Percentiles rank a stretch among this genome's conserved stretches.
phyloP scores from a whole-genome alignment of 1,140 invertebrate species.

The Drosophila punjabiensis region DNA sequence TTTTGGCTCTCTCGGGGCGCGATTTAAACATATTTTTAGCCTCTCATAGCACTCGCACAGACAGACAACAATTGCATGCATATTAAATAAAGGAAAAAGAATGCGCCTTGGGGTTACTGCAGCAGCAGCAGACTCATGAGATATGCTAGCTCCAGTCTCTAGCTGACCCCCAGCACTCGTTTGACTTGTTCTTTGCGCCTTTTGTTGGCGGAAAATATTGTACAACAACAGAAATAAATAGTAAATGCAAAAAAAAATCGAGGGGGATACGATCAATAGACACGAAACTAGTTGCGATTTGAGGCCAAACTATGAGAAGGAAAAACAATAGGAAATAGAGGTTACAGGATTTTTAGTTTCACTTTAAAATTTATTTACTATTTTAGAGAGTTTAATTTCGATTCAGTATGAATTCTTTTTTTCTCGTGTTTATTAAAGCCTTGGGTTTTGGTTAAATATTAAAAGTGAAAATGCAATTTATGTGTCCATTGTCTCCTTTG shows the following conservation, averaged over 20 bases:
- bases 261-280: constrained; percentile 11
- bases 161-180: constrained; percentile 72
- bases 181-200: constrained; percentile 64
- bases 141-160: constrained; percentile 36
- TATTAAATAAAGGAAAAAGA: constrained; percentile 72
- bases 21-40: constrained; percentile 84
- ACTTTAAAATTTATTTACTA: neutral
- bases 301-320: neutral
- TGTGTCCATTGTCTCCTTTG: constrained; percentile 70
- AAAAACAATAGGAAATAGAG: neutral
- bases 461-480: constrained; percentile 83
- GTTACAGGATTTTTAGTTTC: neutral
- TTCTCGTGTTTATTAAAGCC: constrained; percentile 49
- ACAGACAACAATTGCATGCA: constrained; percentile 78
- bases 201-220: neutral
- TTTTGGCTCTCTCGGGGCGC: constrained; percentile 67
- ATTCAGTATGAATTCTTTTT: too few relatives aligned
- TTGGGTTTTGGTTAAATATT: constrained; percentile 62
- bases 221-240: neutral
- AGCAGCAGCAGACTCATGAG: constrained; percentile 53
- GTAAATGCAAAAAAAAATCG: neutral
- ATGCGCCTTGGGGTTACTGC: constrained; percentile 57
- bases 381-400: neutral
- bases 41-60: constrained; percentile 49
- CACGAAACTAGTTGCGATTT: constrained; percentile 6